Evolutionary conservation across 2,113 vertebrate genomes (phyloP), one percentile per base, ranked within the genome.

Genomic region (Corythornis madagascariensis): DNA sequence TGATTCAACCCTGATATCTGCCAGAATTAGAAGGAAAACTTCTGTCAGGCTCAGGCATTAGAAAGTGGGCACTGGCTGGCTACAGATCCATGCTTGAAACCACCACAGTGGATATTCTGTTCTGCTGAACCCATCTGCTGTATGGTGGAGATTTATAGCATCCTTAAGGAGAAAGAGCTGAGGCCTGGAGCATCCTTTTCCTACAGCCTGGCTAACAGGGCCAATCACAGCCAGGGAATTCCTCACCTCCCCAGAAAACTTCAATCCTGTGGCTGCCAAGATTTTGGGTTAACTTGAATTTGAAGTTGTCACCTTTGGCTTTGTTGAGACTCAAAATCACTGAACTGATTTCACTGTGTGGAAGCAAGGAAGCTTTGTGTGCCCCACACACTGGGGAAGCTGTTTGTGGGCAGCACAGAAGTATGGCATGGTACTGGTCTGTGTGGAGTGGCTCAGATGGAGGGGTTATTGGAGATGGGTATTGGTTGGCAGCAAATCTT

Each of bases 371-470:
- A 16, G 5, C 13, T 6, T 26, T 8, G 0, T 43, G 76, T 42
- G 47, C 25, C 4, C 40, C 0, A 0, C 0, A 0, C 10, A 1
- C 5, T 4, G 24, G 42, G 53, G 31, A 18, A 29, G 42, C 60
- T 17, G 48, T 7, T 13, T 13, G 3, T 42, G 24, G 66, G 6
- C 0, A 1, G 71, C 4, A 4, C 13, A 6, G 35, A 7, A 2
- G 71, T 4, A 2, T 10, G 5, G 31, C 8, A 1, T 2, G 47
- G 61, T 10, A 31, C n/a, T 67, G 75, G 43, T 8, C 0, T 5
- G 2, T 0, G 1, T 19, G 8, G 21, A 50, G 84, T n/a, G 28
- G 40, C 70, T 55, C 18, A 60, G 35, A 33, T 2, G 1, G 33
- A 60, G n/a, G 21, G 6, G 25, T 13, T 6, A 29, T 16, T 18